These are phyloP conservation scores for Paracanthobrama guichenoti DNA, from an alignment of 2,113 vertebrate species.

Conservation along the genomic window DNA sequence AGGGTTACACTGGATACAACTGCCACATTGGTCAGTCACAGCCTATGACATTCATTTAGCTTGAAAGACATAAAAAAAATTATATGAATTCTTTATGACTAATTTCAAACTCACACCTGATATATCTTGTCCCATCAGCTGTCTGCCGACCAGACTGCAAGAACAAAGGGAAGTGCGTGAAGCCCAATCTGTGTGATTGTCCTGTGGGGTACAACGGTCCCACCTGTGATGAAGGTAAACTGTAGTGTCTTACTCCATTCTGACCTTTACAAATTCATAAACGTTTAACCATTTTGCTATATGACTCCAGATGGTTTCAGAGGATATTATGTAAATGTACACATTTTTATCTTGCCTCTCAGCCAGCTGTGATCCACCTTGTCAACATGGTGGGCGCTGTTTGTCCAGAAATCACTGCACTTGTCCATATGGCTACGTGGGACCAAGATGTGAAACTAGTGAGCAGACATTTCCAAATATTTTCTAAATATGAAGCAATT, in stretches of 20 bases:
- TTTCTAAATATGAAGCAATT: not conserved
- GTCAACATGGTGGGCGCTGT: slow-evolving; percentile 84
- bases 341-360: slow-evolving; percentile 44
- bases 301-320: not conserved
- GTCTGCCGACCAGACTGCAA: slow-evolving; percentile 86
- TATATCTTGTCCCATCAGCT: slow-evolving; percentile 71
- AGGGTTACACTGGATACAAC: slow-evolving; percentile 83
- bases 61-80: not conserved
- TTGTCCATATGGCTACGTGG: slow-evolving; percentile 89
- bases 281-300: not conserved
- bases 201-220: slow-evolving; percentile 76
- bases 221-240: slow-evolving; percentile 84
- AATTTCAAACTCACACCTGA: not conserved
- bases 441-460: slow-evolving; percentile 89
- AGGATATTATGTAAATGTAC: not conserved
- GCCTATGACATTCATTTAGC: not conserved
- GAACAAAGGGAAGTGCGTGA: slow-evolving; percentile 85
- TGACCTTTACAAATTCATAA: not conserved
- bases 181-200: slow-evolving; percentile 82
- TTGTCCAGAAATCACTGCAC: slow-evolving; percentile 85
- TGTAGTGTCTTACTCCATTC: not conserved
- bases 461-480: slow-evolving; percentile 60
- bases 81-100: not conserved
- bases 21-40: slow-evolving; percentile 81
- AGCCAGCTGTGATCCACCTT: slow-evolving; percentile 83